Percentiles rank a stretch among this genome's conserved stretches.
phyloP scores from a whole-genome alignment of 1,140 invertebrate species.

The Anagrus nilaparvatae region DNA sequence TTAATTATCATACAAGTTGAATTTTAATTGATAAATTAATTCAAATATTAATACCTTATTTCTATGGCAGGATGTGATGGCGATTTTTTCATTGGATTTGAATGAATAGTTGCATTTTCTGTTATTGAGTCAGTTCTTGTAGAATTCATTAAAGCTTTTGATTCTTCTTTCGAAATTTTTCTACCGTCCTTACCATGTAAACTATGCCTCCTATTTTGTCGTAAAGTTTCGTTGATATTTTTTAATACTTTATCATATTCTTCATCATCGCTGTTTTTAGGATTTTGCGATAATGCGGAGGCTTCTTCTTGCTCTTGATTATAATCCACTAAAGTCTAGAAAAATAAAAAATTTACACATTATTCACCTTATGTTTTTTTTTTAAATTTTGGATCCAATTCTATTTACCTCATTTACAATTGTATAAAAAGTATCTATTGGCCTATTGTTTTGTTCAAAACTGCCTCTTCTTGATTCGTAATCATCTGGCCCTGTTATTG shows the following conservation, averaged over 20 bases:
- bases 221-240: constrained; percentile 23
- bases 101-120: constrained; percentile 5
- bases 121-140: constrained; percentile 19
- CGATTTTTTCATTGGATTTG: constrained; percentile 18
- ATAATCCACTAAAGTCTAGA: neutral
- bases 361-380: constrained; percentile 1
- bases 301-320: neutral
- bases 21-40: neutral
- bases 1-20: neutral
- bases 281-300: constrained; percentile 6
- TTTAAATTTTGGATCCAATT: too few species aligned
- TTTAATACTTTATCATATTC: constrained; percentile 24
- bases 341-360: neutral
- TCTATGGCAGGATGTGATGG: constrained; percentile 22
- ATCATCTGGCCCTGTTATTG: constrained; percentile 31
- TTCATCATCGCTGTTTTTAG: constrained; percentile 8
- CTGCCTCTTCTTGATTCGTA: constrained; percentile 25
- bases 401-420: constrained; percentile 24
- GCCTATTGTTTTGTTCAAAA: constrained; percentile 13
- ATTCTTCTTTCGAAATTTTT: constrained; percentile 19
- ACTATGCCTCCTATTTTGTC: constrained; percentile 16
- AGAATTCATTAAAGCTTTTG: constrained; percentile 18
- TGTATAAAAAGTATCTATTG: constrained; percentile 26
- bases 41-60: constrained; percentile 10
- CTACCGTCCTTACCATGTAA: constrained; percentile 16